Evolutionary conservation across 2,888 invertebrate genomes (phyloP), one percentile per base, ranked within the genome.

Genomic region (Helleia helle): DNA sequence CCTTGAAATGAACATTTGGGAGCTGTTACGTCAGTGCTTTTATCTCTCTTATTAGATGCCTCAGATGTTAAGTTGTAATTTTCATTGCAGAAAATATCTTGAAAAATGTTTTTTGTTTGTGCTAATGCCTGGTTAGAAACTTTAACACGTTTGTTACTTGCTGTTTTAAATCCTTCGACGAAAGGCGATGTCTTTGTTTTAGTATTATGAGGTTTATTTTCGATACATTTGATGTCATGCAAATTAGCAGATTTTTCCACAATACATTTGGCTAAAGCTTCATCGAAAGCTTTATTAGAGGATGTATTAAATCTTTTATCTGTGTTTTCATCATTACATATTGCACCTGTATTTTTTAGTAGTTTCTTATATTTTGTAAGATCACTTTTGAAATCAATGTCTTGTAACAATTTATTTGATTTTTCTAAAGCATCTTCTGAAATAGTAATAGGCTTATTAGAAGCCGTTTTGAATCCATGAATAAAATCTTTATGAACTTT

Each of bases 81-180:
- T 12, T 34, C 11, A 11, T 22, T 2, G 1, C 22, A 22, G 2
- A 25, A n/a, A 4, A 36, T 51, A 8, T 51, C 52, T 22, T 44
- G 22, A 43, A 65, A 58, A 3, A 64, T 14, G 4, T 46, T 48
- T 52, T 51, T 57, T 12, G 50, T 52, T 39, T 52, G 55, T 11
- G 42, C 40, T 26, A 53, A 18, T 12, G 63, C 52, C 34, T 52
- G 42, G 27, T 59, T 51, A 5, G 65, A 65, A 30, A 71, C 50
- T 14, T 38, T 29, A 24, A 70, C 56, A 22, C 46, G 42, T 50
- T 64, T 67, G 9, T 74, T 72, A 49, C 52, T 66, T 9, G 71
- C 71, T 8, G 71, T 77, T 55, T 62, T 55, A 43, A 75, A 75
- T 12, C 63, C 62, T 37, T 42, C 6, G 27, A 53, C 46, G 5